Conservation (phyloP, 2,888 invertebrate genomes). For the Caenorhabditis macrosperma region DNA sequence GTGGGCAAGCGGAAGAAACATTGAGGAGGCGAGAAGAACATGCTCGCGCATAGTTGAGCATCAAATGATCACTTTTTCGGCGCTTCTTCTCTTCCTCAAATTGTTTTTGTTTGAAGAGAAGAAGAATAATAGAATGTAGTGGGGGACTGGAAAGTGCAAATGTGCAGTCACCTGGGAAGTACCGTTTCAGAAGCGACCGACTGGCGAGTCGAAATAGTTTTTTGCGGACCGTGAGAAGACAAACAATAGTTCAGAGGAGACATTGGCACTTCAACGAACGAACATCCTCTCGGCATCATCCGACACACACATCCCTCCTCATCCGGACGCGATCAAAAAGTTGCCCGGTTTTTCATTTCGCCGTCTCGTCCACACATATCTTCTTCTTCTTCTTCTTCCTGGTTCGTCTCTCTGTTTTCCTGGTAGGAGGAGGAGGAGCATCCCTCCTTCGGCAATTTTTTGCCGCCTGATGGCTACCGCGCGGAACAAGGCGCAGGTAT, state of each 20-base stretch:
- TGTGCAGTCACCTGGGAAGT: background rate
- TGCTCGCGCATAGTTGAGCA: constrained; percentile 51
- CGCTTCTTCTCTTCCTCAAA: constrained; percentile 4
- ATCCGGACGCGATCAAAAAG: constrained; percentile 32
- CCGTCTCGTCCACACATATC: constrained; percentile 2
- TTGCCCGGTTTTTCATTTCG: constrained; percentile 26
- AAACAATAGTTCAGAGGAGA: background rate
- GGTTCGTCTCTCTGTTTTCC: constrained; percentile 2
- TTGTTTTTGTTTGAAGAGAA: constrained; percentile 26
- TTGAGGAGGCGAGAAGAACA: constrained; percentile 46
- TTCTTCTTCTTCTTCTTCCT: constrained; percentile 18
- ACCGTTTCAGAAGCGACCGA: too few relatives aligned
- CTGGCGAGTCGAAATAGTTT: background rate
- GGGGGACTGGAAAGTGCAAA: constrained; percentile 11
- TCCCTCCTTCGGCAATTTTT: constrained; percentile 38
- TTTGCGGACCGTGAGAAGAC: constrained; percentile 11
- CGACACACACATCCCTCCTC: background rate
- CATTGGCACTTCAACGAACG: background rate
- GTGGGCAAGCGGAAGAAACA: constrained; percentile 33
- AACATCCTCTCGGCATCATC: background rate
- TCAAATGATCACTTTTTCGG: constrained; percentile 51
- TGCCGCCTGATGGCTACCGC: constrained; percentile 56
- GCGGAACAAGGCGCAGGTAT: constrained; percentile 49
- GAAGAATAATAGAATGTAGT: constrained; percentile 19
- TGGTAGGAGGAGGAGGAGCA: constrained; percentile 50